phyloP scores from a whole-genome alignment of 1,140 invertebrate species.

The Lordiphosa mommai region DNA sequence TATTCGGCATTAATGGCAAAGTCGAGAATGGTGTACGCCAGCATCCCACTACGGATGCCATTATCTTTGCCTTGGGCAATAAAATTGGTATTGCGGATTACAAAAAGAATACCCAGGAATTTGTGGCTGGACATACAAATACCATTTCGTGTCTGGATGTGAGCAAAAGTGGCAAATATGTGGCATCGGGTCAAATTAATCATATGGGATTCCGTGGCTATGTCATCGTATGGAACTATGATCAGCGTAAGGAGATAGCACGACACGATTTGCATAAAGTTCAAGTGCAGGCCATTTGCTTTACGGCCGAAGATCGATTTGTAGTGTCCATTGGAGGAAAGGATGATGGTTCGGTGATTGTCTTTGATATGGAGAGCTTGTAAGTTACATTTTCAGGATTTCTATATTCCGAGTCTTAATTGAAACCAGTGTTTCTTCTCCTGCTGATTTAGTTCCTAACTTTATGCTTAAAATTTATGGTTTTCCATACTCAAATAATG shows the following conservation, averaged over 20 bases:
- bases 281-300: constrained; percentile 89
- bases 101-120: constrained; percentile 85
- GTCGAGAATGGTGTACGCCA: constrained; percentile 86
- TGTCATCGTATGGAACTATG: constrained; percentile 93
- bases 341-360: constrained; percentile 91
- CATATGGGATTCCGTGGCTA: constrained; percentile 94
- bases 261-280: constrained; percentile 91
- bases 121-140: constrained; percentile 91
- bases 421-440: too few relatives aligned
- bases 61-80: constrained; percentile 91
- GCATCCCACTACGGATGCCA: constrained; percentile 88
- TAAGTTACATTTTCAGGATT: constrained; percentile 48
- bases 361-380: constrained; percentile 85
- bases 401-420: too few relatives aligned
- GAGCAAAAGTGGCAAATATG: constrained; percentile 86
- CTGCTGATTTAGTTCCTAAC: too few relatives aligned
- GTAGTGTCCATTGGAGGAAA: constrained; percentile 92
- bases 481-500: too few relatives aligned
- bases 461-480: too few relatives aligned
- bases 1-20: constrained; percentile 88
- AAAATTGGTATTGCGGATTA: constrained; percentile 91
- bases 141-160: constrained; percentile 90
- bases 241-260: constrained; percentile 82
- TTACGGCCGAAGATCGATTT: constrained; percentile 89
- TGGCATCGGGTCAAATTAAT: constrained; percentile 94